Conservation (phyloP, 2,888 invertebrate genomes). For the Phyto melanocephala region DNA sequence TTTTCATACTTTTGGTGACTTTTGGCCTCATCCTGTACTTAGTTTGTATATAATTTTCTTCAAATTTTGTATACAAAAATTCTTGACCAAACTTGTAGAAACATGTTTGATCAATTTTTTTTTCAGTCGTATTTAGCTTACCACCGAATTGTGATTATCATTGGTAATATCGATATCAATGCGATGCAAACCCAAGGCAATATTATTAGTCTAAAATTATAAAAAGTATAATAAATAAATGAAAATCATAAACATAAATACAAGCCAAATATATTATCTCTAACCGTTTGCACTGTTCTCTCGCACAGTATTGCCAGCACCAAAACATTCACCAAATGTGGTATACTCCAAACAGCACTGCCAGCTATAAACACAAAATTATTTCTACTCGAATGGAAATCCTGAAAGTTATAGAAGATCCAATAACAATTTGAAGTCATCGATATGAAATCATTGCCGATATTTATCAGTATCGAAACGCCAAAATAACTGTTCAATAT, state of each 20-base stretch:
- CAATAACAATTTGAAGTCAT: conserved; percentile 77
- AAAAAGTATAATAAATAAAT: neutral
- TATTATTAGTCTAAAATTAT: conserved; percentile 75
- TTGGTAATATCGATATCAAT: conserved; percentile 76
- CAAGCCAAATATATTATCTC: conserved; percentile 65
- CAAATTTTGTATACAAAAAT: too few relatives aligned
- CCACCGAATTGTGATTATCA: conserved; percentile 77
- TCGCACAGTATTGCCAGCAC: conserved; percentile 74
- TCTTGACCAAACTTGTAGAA: too few relatives aligned
- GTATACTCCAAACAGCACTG: conserved; percentile 73
- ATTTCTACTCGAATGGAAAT: conserved; percentile 66
- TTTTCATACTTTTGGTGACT: too few relatives aligned
- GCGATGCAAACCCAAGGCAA: conserved; percentile 78
- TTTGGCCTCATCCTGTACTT: too few relatives aligned
- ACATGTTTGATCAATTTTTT: too few relatives aligned
- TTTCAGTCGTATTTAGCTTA: conserved; percentile 67
- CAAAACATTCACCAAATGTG: conserved; percentile 75
- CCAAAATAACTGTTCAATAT: conserved; percentile 74
- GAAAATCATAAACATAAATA: too few relatives aligned
- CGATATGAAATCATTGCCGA: conserved; percentile 77
- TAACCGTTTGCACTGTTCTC: conserved; percentile 73
- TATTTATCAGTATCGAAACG: conserved; percentile 74
- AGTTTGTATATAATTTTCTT: too few relatives aligned
- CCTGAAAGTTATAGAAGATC: conserved; percentile 74
- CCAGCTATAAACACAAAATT: conserved; percentile 70